phyloP scores from a whole-genome alignment of 2,113 vertebrate genomes.

The Hemiscyllium ocellatum region DNA sequence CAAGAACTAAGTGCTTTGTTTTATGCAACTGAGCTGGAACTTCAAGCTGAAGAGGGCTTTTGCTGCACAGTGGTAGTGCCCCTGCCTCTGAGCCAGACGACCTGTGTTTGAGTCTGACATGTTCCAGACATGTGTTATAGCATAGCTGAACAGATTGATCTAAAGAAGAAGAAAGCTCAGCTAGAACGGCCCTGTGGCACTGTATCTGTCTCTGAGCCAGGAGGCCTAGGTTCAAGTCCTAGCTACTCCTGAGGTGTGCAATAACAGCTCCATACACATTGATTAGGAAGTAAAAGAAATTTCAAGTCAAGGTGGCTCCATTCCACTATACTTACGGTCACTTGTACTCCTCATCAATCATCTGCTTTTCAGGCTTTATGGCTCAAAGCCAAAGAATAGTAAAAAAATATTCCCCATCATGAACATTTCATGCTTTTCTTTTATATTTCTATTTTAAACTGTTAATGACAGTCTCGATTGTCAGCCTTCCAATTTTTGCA shows the following conservation, averaged over 20 bases:
- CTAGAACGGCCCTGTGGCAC: too few species aligned
- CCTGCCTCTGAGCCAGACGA: too few species aligned
- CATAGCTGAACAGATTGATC: too few species aligned
- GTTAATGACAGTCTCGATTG: neutral
- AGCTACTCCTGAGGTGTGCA: too few species aligned
- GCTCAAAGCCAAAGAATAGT: neutral
- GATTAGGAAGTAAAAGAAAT: too few species aligned
- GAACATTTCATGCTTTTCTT: neutral
- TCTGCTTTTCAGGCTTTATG: neutral
- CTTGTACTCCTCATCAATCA: neutral
- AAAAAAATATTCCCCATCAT: neutral
- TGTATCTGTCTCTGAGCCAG: too few species aligned
- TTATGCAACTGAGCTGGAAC: neutral
- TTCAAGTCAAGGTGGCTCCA: neutral
- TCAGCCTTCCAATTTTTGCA: constrained; percentile 4
- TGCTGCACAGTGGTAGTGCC: too few species aligned
- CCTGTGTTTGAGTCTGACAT: too few species aligned
- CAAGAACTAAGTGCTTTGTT: neutral
- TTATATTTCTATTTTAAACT: neutral
- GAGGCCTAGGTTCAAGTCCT: too few species aligned
- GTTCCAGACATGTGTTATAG: too few species aligned
- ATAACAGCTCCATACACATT: too few species aligned
- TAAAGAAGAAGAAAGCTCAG: too few species aligned
- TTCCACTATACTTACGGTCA: neutral
- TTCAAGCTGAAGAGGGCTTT: neutral